phyloP scores from a whole-genome alignment of 2,888 invertebrate species.

The Gymnoscelis rufifasciata region DNA sequence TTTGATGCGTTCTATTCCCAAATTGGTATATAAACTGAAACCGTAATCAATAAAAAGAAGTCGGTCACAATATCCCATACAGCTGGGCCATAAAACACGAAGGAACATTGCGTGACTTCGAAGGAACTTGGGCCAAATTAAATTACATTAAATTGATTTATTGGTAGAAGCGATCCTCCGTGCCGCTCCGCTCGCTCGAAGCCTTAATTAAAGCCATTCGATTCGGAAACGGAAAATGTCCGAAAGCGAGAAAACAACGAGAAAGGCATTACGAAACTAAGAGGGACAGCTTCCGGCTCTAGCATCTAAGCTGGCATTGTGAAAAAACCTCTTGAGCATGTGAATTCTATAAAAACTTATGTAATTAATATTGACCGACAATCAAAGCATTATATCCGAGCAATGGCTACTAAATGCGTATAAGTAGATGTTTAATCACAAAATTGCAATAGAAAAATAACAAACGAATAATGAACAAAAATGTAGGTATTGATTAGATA shows the following conservation, averaged over 20 bases:
- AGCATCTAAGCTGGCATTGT: too few species aligned
- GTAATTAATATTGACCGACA: too few species aligned
- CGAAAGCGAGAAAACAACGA: constrained; percentile 29
- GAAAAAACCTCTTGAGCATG: too few species aligned
- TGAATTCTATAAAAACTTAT: too few species aligned
- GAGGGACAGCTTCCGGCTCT: not conserved
- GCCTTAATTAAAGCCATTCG: constrained; percentile 72
- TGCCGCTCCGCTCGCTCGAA: constrained; percentile 50
- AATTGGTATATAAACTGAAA: not conserved
- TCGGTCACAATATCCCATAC: constrained; percentile 1
- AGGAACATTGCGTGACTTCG: constrained; percentile 71
- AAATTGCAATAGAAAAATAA: too few species aligned
- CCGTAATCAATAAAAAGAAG: not conserved
- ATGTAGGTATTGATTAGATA: too few species aligned
- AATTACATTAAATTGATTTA: constrained; percentile 79
- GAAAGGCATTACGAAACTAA: constrained; percentile 25
- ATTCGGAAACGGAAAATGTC: constrained; percentile 60
- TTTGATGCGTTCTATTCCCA: too few species aligned
- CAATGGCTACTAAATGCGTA: too few species aligned
- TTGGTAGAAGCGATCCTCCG: constrained; percentile 48
- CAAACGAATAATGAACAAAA: too few species aligned
- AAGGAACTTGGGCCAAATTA: constrained; percentile 64
- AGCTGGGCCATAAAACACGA: constrained; percentile 10
- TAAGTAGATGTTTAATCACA: too few species aligned
- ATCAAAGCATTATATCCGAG: too few species aligned